phyloP scores from a whole-genome alignment of 37 sponge, comb jelly and placozoan genomes.

The Haliclona indistincta region DNA sequence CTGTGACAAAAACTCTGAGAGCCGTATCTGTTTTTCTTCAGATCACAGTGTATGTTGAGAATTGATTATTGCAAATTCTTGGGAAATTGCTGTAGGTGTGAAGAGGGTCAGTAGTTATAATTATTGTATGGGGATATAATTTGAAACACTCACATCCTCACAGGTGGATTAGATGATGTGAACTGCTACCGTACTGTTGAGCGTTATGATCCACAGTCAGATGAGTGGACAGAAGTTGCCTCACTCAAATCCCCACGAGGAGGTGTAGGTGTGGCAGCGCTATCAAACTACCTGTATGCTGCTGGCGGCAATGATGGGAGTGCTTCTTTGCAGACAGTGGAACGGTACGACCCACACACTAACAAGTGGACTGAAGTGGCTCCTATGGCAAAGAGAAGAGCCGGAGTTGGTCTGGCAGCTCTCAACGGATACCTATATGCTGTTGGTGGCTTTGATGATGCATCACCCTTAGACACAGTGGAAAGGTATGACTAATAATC shows the following conservation, averaged over 20 bases:
- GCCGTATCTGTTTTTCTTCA: no score
- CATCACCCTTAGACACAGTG: slow-evolving; percentile 80
- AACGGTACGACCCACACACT: slow-evolving; percentile 85
- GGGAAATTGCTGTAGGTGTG: no score
- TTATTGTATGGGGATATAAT: no score
- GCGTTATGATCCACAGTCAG: slow-evolving; percentile 79
- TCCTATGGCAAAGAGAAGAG: slow-evolving; percentile 79
- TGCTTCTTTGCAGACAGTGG: slow-evolving; percentile 78
- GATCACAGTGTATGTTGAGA: no score
- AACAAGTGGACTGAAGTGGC: slow-evolving; percentile 85
- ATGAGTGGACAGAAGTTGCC: slow-evolving; percentile 84
- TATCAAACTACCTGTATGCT: slow-evolving; percentile 81
- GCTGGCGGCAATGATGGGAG: slow-evolving; percentile 90
- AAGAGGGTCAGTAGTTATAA: no score
- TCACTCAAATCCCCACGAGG: slow-evolving; percentile 75
- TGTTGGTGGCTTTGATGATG: slow-evolving; percentile 96
- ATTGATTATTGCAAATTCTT: no score
- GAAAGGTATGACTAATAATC: slow-evolving; percentile 85
- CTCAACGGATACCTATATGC: slow-evolving; percentile 90
- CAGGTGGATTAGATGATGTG: slow-evolving; percentile 91
- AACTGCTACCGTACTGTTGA: slow-evolving; percentile 86
- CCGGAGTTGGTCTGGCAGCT: slow-evolving; percentile 85
- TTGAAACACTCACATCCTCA: not conserved
- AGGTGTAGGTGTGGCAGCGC: slow-evolving; percentile 85
- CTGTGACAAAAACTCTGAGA: no score